Percentiles rank a stretch among this genome's conserved stretches.
These are phyloP conservation scores for Drosophila sordidapex DNA, from an alignment of 2,888 invertebrate species.

Conservation along the genomic window DNA sequence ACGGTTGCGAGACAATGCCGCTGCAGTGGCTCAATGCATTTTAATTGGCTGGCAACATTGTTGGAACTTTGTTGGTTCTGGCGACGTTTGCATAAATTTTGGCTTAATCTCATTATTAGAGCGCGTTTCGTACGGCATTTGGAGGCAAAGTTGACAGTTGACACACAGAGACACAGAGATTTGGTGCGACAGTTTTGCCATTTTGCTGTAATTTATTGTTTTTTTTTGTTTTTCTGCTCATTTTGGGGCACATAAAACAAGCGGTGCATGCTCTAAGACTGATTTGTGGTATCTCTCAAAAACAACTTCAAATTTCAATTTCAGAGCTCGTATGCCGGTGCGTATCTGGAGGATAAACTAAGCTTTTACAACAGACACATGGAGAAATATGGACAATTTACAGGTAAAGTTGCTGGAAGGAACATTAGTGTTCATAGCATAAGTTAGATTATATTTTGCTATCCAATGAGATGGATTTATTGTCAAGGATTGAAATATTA, in stretches of 20 bases:
- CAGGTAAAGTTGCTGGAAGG: slow-evolving; percentile 67
- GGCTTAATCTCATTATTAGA: slow-evolving; percentile 82
- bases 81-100: slow-evolving; percentile 60
- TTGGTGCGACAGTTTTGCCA: slow-evolving; percentile 31
- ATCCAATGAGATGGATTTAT: neutral
- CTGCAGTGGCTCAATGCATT: slow-evolving; percentile 81
- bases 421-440: neutral
- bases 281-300: slow-evolving; percentile 13
- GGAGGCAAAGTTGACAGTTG: slow-evolving; percentile 57
- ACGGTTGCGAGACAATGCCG: slow-evolving; percentile 49
- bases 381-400: slow-evolving; percentile 83
- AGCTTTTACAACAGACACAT: slow-evolving; percentile 82
- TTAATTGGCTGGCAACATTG: slow-evolving; percentile 79
- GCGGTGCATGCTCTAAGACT: neutral
- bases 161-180: slow-evolving; percentile 55
- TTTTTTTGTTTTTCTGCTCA: slow-evolving; percentile 24
- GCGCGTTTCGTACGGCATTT: slow-evolving; percentile 63
- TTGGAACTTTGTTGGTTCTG: slow-evolving; percentile 32
- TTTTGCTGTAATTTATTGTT: slow-evolving; percentile 46
- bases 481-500: neutral
- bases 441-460: neutral
- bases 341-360: slow-evolving; percentile 84
- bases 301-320: slow-evolving; percentile 11
- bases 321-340: slow-evolving; percentile 84
- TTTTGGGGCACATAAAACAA: slow-evolving; percentile 25